Evolutionary conservation across 2,113 vertebrate genomes (phyloP).

Genomic region (Mionectes macconnelli): DNA sequence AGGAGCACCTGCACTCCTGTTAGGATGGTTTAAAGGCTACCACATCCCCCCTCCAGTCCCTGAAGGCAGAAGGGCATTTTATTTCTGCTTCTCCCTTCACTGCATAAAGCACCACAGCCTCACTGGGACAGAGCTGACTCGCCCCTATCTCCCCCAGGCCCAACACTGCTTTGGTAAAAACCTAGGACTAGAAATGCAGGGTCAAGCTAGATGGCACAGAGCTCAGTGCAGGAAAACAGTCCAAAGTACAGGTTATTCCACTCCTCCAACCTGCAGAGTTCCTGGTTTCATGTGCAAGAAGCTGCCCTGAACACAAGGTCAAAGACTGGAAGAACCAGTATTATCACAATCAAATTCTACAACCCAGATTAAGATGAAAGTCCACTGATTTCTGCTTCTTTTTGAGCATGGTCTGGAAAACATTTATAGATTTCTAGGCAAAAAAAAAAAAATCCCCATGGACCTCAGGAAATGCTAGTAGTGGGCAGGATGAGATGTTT

Average conservation of each 20-base stretch:
- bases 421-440: background rate
- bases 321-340: background rate
- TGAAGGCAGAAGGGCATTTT: background rate
- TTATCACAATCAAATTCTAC: background rate
- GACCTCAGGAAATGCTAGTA: background rate
- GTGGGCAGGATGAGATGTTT: background rate
- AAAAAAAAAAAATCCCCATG: background rate
- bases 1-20: background rate
- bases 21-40: background rate
- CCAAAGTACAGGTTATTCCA: background rate
- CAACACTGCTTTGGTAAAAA: background rate
- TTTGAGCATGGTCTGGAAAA: background rate
- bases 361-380: background rate
- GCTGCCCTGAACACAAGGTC: background rate
- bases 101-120: background rate
- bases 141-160: background rate
- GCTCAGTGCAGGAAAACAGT: background rate
- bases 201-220: background rate
- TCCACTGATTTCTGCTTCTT: background rate
- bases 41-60: rapidly evolving
- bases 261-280: background rate
- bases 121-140: background rate
- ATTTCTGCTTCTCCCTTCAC: background rate
- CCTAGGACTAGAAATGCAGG: background rate
- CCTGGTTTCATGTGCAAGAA: background rate